Percentiles rank a stretch among this genome's conserved stretches.
Conservation (phyloP, 2,797 vertebrate species). For the Parotocinclus haroldoi region DNA sequence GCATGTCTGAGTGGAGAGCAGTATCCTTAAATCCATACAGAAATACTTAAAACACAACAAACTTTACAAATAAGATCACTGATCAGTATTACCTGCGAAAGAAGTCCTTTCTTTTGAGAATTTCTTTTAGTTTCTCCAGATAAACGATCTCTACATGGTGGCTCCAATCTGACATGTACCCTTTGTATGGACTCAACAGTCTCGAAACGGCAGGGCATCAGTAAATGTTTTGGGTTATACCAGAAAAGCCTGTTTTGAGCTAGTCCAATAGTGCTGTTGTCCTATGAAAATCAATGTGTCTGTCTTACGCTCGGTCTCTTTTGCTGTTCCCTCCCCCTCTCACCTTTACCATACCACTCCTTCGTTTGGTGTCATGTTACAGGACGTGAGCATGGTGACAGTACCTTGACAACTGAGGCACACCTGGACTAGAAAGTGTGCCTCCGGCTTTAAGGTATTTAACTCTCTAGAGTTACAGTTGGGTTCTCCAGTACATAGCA, state of each 20-base stretch:
- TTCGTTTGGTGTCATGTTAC: slow-evolving; percentile 70
- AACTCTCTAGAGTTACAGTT: slow-evolving; percentile 24
- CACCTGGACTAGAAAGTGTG: slow-evolving; percentile 29
- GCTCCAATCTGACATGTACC: not conserved
- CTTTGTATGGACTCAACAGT: slow-evolving; percentile 23
- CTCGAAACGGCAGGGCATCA: slow-evolving; percentile 8
- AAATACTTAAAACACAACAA: not conserved
- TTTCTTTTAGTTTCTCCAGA: too few relatives aligned
- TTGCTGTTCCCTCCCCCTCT: slow-evolving; percentile 36
- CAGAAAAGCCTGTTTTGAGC: slow-evolving; percentile 38
- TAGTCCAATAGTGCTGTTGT: slow-evolving; percentile 41
- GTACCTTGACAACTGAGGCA: slow-evolving; percentile 68
- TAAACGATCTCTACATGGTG: slow-evolving; percentile 5
- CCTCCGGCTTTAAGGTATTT: slow-evolving; percentile 32
- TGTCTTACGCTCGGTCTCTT: slow-evolving; percentile 32
- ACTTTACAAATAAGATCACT: not conserved
- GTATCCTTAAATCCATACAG: too few relatives aligned
- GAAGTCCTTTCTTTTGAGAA: slow-evolving; percentile 2
- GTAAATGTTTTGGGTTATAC: slow-evolving; percentile 39
- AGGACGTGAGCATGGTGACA: slow-evolving; percentile 62
- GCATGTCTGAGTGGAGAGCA: too few relatives aligned
- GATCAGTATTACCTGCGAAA: slow-evolving; percentile 24
- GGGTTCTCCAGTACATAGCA: slow-evolving; percentile 5
- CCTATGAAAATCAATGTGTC: slow-evolving; percentile 64
- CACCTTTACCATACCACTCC: slow-evolving; percentile 61